Evolutionary conservation across 2,888 invertebrate species (phyloP).

Genomic region (Hypomecis punctinalis): DNA sequence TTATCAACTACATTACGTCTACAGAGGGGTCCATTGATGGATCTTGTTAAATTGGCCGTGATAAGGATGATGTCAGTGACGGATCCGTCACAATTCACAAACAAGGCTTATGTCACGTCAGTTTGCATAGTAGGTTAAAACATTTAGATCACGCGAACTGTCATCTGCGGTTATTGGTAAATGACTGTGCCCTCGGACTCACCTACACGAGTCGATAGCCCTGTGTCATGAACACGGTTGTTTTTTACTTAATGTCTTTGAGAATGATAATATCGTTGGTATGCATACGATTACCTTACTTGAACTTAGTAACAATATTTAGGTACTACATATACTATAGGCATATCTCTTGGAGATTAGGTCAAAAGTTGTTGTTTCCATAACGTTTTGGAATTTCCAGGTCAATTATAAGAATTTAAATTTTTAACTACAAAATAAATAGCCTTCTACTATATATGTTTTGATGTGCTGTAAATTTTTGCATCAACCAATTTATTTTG

Average conservation of each 20-base stretch:
- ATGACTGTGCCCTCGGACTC: slow-evolving; percentile 10
- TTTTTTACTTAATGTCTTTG: background rate
- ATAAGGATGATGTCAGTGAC: slow-evolving; percentile 18
- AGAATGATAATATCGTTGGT: slow-evolving; percentile 1
- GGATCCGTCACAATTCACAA: slow-evolving; percentile 7
- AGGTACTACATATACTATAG: no score
- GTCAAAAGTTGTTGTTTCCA: no score
- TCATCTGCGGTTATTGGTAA: slow-evolving; percentile 16
- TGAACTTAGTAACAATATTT: no score
- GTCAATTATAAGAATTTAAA: no score
- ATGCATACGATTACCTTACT: background rate
- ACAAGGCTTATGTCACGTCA: slow-evolving; percentile 15
- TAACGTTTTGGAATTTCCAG: no score
- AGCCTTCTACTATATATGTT: no score
- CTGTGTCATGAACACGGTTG: slow-evolving; percentile 1
- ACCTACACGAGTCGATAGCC: slow-evolving; percentile 13
- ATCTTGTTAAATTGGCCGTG: slow-evolving; percentile 17
- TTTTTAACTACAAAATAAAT: no score
- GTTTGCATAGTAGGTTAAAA: slow-evolving; percentile 8
- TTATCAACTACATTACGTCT: background rate
- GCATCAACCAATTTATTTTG: no score
- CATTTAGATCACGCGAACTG: slow-evolving; percentile 15
- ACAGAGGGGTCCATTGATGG: slow-evolving; percentile 13
- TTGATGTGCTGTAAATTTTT: no score
- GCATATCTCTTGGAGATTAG: no score